phyloP scores from a whole-genome alignment of 2,113 vertebrate genomes.

The Nerophis ophidion region DNA sequence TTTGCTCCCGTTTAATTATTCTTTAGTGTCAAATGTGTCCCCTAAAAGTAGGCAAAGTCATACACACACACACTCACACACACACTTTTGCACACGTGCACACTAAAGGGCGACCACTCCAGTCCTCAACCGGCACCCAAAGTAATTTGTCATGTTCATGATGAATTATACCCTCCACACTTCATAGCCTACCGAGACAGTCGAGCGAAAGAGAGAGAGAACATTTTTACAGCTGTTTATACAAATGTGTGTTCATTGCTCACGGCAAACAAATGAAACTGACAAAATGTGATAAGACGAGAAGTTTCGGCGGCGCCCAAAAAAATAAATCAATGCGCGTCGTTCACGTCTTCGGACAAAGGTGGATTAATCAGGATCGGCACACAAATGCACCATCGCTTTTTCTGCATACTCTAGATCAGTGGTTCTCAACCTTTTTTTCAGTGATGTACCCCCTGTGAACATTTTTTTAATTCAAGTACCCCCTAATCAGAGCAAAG shows the following conservation, averaged over 20 bases:
- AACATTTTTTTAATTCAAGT: too few relatives aligned
- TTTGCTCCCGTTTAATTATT: not conserved
- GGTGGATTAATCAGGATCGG: too few relatives aligned
- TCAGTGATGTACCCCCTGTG: too few relatives aligned
- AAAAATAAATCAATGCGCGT: too few relatives aligned
- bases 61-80: conserved; percentile 1
- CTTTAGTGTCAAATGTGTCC: conserved; percentile 3
- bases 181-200: conserved; percentile 45
- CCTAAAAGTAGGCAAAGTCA: conserved; percentile 5
- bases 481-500: too few relatives aligned
- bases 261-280: conserved; percentile 45
- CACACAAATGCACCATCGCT: too few relatives aligned
- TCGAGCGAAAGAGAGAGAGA: conserved; percentile 13
- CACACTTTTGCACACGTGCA: not conserved
- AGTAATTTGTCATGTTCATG: conserved; percentile 66
- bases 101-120: conserved; percentile 16
- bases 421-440: too few relatives aligned
- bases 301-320: conserved; percentile 6
- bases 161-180: conserved; percentile 62
- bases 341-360: too few relatives aligned
- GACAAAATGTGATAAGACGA: conserved; percentile 44
- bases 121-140: conserved; percentile 40
- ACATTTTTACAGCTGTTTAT: conserved; percentile 47
- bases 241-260: conserved; percentile 40
- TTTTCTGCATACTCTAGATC: too few relatives aligned